Evolutionary conservation across 2,113 vertebrate species (phyloP).

Genomic region (Salvelinus fontinalis): DNA sequence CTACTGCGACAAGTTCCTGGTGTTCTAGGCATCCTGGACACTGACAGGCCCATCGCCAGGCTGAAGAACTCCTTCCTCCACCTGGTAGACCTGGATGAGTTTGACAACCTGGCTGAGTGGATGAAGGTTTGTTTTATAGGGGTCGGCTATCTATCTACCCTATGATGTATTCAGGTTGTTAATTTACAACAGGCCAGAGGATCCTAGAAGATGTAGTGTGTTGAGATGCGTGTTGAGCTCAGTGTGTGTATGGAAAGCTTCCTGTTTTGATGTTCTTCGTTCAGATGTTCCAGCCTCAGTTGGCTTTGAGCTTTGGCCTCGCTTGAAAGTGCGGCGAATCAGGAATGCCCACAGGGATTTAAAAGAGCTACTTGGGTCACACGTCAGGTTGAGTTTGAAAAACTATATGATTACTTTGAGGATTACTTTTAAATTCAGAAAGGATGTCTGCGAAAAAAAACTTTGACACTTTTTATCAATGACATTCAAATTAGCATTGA

Average conservation of each 20-base stretch:
- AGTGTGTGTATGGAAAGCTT: conserved; percentile 13
- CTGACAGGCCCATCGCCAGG: conserved; percentile 76
- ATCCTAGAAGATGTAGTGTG: conserved; percentile 12
- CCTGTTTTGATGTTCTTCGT: conserved; percentile 6
- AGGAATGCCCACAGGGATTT: conserved; percentile 42
- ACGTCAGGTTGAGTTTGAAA: background rate
- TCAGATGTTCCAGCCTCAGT: conserved; percentile 11
- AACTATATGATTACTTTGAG: no score
- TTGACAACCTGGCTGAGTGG: conserved; percentile 70
- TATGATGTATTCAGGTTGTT: background rate
- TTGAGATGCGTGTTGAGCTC: background rate
- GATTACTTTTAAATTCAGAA: no score
- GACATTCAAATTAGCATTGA: no score
- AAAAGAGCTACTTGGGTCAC: conserved; percentile 14
- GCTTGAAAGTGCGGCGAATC: conserved; percentile 41
- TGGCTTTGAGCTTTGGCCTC: conserved; percentile 21
- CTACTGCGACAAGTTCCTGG: conserved; percentile 77
- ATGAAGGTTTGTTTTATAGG: conserved; percentile 68
- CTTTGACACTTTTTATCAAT: no score
- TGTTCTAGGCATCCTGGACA: conserved; percentile 74
- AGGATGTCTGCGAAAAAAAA: no score
- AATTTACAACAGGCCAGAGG: background rate
- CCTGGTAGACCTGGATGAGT: conserved; percentile 68
- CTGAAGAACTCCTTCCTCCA: conserved; percentile 76
- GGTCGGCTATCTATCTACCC: no score